A percentile compares a stretch with the other conserved stretches of the same genome.
Conservation (phyloP, 2,888 invertebrate species). For the Maniola hyperantus region DNA sequence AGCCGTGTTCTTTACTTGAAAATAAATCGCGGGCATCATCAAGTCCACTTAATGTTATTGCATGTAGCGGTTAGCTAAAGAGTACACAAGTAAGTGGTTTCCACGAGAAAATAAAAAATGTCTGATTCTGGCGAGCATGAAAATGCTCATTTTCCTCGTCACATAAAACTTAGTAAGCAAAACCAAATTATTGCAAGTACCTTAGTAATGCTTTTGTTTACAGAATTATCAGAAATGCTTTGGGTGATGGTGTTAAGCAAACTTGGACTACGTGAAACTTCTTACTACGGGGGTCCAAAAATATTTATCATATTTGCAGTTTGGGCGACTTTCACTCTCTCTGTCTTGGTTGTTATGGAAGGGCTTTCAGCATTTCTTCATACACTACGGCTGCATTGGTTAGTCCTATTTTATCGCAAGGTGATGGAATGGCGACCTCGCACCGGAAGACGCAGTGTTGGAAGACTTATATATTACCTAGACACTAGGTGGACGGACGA, state of each 20-base stretch:
- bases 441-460: too few relatives aligned
- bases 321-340: slow-evolving; percentile 90
- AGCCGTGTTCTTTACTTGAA: slow-evolving; percentile 41
- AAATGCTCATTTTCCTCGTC: too few relatives aligned
- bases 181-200: background rate
- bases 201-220: background rate
- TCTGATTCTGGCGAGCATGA: too few relatives aligned
- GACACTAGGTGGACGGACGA: too few relatives aligned
- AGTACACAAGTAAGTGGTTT: too few relatives aligned
- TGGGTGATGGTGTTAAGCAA: slow-evolving; percentile 86
- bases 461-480: too few relatives aligned
- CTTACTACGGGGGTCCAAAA: slow-evolving; percentile 64
- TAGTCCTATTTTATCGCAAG: slow-evolving; percentile 36
- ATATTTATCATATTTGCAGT: slow-evolving; percentile 85
- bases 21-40: too few relatives aligned
- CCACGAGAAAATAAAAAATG: too few relatives aligned
- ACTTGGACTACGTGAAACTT: slow-evolving; percentile 60
- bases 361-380: slow-evolving; percentile 95
- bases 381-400: slow-evolving; percentile 95
- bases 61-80: too few relatives aligned
- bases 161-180: background rate
- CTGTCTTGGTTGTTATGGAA: slow-evolving; percentile 93
- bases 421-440: too few relatives aligned
- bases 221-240: slow-evolving; percentile 91
- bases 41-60: too few relatives aligned